Conservation (phyloP, 1,140 invertebrate species). For the Dendrolimus punctatus region DNA sequence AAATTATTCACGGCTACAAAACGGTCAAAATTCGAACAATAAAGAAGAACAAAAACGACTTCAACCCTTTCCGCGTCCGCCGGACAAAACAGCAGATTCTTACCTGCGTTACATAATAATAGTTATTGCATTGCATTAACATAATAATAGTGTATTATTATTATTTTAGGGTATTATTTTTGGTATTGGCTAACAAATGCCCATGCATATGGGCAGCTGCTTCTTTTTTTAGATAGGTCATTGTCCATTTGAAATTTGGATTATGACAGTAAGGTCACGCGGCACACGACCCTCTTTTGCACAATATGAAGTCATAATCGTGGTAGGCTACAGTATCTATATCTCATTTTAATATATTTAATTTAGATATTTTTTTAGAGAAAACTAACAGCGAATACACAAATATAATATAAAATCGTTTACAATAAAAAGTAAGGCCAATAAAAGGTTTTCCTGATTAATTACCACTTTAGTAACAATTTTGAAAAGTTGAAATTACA, state of each 20-base stretch:
- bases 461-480: too few relatives aligned
- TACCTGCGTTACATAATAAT: slow-evolving; percentile 58
- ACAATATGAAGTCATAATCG: too few relatives aligned
- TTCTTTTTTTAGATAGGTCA: slow-evolving; percentile 42
- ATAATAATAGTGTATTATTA: slow-evolving; percentile 60
- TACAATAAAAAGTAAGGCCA: too few relatives aligned
- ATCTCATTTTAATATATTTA: too few relatives aligned
- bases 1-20: slow-evolving; percentile 48
- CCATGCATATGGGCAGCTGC: slow-evolving; percentile 45
- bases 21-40: slow-evolving; percentile 29
- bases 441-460: too few relatives aligned
- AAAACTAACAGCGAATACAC: too few relatives aligned
- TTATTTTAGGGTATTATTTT: slow-evolving; percentile 36
- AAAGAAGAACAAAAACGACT: slow-evolving; percentile 29
- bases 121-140: slow-evolving; percentile 42
- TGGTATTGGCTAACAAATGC: slow-evolving; percentile 48
- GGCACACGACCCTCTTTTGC: too few relatives aligned
- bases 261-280: too few relatives aligned
- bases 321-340: too few relatives aligned
- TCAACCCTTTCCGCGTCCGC: slow-evolving; percentile 8
- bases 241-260: slow-evolving; percentile 41
- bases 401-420: too few relatives aligned
- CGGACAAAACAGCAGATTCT: slow-evolving; percentile 29
- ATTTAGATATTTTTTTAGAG: too few relatives aligned
- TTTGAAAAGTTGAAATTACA: too few relatives aligned